These are phyloP conservation scores for Diogma glabrata DNA, from an alignment of 2,888 invertebrate genomes.

Conservation along the genomic window DNA sequence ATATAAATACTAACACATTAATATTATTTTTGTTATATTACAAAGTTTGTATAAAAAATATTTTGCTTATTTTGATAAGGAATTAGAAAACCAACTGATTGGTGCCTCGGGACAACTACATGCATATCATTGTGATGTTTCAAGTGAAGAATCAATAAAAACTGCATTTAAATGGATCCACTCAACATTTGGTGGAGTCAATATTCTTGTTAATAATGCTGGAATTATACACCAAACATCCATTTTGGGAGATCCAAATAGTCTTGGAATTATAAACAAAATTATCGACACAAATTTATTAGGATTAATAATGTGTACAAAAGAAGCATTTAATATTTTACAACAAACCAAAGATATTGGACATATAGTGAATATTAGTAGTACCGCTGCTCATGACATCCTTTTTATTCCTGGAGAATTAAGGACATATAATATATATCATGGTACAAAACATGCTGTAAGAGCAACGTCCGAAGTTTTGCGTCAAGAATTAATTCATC, in stretches of 20 bases:
- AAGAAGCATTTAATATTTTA: conserved; percentile 29
- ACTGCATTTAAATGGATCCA: conserved; percentile 40
- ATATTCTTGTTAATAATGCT: conserved; percentile 49
- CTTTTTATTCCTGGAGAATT: conserved; percentile 24
- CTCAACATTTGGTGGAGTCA: conserved; percentile 39
- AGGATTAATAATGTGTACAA: conserved; percentile 30
- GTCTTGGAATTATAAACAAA: conserved; percentile 19
- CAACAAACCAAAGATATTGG: conserved; percentile 33
- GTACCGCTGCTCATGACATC: conserved; percentile 34
- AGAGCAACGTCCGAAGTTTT: conserved; percentile 27
- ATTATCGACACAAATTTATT: conserved; percentile 32
- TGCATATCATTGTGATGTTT: conserved; percentile 39
- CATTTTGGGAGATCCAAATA: neutral
- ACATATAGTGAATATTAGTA: conserved; percentile 25
- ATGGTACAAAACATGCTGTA: conserved; percentile 27
- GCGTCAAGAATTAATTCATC: conserved; percentile 3
- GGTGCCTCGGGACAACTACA: conserved; percentile 23
- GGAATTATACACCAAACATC: conserved; percentile 26
- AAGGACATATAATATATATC: conserved; percentile 23
- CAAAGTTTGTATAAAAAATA: neutral
- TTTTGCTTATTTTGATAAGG: neutral
- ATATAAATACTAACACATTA: too few relatives aligned
- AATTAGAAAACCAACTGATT: conserved; percentile 20
- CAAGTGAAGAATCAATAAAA: conserved; percentile 42
- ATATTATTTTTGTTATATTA: too few relatives aligned